Evolutionary conservation across 2,797 vertebrate species (phyloP), one percentile per base, ranked within the genome.

Genomic region (Hipposideros larvatus): DNA sequence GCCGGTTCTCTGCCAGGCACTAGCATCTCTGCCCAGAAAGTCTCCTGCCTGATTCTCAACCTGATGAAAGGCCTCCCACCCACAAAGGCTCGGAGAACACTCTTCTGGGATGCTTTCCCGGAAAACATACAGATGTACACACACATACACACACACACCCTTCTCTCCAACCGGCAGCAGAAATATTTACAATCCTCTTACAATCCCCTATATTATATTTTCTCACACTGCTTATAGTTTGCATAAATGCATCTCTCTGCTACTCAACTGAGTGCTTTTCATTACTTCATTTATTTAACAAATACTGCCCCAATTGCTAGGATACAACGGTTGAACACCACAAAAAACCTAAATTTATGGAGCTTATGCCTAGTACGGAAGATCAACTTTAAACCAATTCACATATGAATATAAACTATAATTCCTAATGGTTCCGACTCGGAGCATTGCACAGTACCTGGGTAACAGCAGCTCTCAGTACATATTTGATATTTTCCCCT

Each of bases 201-300:
- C 8, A 70, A 19, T 73, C 11, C 26, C 84, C 70, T 48, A 31
- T 4, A 21, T 46, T 34, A 63, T 19, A 34, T 87, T 87, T 91
- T 73, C 61, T 95, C 68, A 94, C 31, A 59, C 4, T n/a, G 19
- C 11, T 66, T 48, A 16, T 2, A 75, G 48, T 85, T 21, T 71
- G 43, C 28, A 71, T 55, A 89, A 91, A 78, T 34, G 53, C 43
- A 21, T 80, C 65, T 73, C 77, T 83, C 73, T 85, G 82, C 26
- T 74, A 34, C 37, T 85, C 90, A 85, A 61, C 28, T 7, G 24
- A 48, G 19, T 48, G 68, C 48, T 65, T 85, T 85, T 34, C 78
- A 63, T 51, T 51, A 43, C 59, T 68, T 79, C 57, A 66, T 94
- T 91, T 57, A 75, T 85, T 84, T 92, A 74, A 75, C 84, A 91